These are phyloP conservation scores for Eutrigla gurnardus DNA, from an alignment of 2,797 vertebrate genomes.

Conservation along the genomic window DNA sequence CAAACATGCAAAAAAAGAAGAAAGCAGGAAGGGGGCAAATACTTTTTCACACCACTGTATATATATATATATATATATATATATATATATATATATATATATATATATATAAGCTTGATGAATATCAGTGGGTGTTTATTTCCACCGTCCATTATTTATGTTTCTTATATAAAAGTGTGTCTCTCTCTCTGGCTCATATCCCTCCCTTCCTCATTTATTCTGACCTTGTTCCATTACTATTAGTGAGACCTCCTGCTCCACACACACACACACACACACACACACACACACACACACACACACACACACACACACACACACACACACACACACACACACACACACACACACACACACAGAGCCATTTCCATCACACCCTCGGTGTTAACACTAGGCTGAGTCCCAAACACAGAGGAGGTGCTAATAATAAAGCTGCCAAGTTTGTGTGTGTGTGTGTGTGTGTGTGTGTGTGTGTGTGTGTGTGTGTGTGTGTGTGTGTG, in stretches of 20 bases:
- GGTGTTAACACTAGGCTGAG: slow-evolving; percentile 28
- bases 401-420: slow-evolving; percentile 54
- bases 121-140: fast-evolving
- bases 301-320: slow-evolving; percentile 2
- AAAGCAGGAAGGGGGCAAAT: no score
- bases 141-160: background rate
- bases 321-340: slow-evolving; percentile 7
- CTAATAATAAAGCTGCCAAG: slow-evolving; percentile 54
- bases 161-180: background rate
- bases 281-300: slow-evolving; percentile 8
- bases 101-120: background rate
- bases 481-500: slow-evolving; percentile 17
- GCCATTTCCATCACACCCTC: slow-evolving; percentile 2
- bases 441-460: slow-evolving; percentile 27
- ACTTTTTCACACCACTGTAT: no score
- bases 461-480: slow-evolving; percentile 23
- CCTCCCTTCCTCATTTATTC: slow-evolving; percentile 17
- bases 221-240: slow-evolving; percentile 40
- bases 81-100: background rate
- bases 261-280: slow-evolving; percentile 10
- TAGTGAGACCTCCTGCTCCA: background rate
- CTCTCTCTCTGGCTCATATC: background rate
- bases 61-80: background rate
- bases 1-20: no score
- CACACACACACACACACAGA: background rate